Percentiles rank a stretch among this genome's conserved stretches.
Evolutionary conservation across 2,888 invertebrate species (phyloP).

Genomic region (Arrhopalites spinosus): DNA sequence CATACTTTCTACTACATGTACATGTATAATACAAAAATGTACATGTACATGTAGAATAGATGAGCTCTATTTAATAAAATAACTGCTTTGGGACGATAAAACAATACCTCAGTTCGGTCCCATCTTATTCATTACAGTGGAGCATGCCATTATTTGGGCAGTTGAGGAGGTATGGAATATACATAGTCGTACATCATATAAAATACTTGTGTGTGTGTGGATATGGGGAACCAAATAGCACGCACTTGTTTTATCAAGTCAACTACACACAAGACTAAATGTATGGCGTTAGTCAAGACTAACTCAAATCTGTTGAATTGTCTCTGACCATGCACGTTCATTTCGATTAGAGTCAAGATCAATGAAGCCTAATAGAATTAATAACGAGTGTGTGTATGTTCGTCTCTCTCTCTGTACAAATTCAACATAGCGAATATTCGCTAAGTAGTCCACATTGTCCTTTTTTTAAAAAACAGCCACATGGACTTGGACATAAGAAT

Average conservation of each 20-base stretch:
- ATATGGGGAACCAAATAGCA: background rate
- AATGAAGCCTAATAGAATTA: constrained; percentile 27
- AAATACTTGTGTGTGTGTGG: background rate
- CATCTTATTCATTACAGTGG: constrained; percentile 7
- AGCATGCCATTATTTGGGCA: constrained; percentile 2
- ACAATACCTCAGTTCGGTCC: background rate
- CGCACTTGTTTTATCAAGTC: no score
- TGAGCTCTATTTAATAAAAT: background rate
- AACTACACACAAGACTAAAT: no score
- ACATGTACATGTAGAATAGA: no score
- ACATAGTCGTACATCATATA: no score
- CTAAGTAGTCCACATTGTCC: no score
- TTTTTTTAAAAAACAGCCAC: no score
- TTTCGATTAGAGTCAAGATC: constrained; percentile 10
- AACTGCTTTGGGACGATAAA: constrained; percentile 10
- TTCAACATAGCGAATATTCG: no score
- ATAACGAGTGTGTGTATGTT: background rate
- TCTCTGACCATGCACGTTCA: constrained; percentile 9
- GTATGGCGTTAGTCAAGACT: no score
- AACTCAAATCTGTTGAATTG: constrained; percentile 16
- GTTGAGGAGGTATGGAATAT: background rate
- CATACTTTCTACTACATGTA: no score
- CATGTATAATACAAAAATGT: background rate
- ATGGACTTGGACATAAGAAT: no score
- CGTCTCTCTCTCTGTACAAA: no score